Conservation (phyloP, 1,140 invertebrate species). For the Antheraea pernyi region DNA sequence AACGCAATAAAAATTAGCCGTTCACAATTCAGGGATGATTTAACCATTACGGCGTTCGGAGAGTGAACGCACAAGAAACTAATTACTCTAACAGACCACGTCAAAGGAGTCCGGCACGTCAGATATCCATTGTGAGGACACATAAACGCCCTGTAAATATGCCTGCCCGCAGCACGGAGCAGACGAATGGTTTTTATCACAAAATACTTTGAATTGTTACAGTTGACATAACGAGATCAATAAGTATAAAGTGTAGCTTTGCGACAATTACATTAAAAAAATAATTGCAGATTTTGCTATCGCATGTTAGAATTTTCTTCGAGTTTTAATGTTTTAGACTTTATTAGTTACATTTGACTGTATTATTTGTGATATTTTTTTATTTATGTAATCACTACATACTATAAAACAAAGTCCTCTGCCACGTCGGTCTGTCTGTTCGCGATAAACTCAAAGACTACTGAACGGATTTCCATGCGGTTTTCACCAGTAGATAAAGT, state of each 20-base stretch:
- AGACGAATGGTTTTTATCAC: constrained; percentile 16
- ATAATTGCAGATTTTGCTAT: neutral
- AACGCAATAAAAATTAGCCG: neutral
- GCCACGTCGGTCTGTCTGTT: no score
- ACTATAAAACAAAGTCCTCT: no score
- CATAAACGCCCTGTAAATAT: constrained; percentile 28
- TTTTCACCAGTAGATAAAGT: no score
- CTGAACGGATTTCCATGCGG: no score
- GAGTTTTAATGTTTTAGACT: no score
- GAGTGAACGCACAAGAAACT: constrained; percentile 27
- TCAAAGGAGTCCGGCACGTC: constrained; percentile 27
- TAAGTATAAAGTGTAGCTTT: neutral
- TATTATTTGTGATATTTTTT: neutral
- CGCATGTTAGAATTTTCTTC: neutral
- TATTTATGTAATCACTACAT: no score
- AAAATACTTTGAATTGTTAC: constrained; percentile 14
- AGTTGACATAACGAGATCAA: neutral
- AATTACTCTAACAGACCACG: constrained; percentile 35
- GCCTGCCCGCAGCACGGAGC: constrained; percentile 7
- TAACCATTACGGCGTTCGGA: neutral
- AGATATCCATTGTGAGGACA: constrained; percentile 28
- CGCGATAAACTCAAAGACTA: no score
- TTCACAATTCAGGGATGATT: neutral
- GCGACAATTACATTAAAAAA: neutral
- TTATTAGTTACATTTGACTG: no score